These are phyloP conservation scores for Laodelphax striatellus DNA, from an alignment of 1,140 invertebrate genomes.

Conservation along the genomic window DNA sequence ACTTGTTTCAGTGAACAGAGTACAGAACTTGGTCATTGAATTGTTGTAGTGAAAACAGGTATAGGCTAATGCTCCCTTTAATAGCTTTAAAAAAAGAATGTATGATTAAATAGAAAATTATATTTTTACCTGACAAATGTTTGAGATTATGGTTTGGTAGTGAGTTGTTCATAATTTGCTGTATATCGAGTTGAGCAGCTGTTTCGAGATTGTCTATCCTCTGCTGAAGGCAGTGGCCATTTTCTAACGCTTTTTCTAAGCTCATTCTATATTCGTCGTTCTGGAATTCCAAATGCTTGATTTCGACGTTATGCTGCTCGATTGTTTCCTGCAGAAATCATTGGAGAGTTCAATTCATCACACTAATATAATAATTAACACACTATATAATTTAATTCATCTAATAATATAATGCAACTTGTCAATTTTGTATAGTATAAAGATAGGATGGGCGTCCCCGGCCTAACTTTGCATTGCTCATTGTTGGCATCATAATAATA, in stretches of 20 bases:
- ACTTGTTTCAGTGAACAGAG: too few species aligned
- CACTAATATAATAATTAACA: neutral
- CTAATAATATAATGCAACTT: too few species aligned
- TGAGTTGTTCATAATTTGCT: neutral
- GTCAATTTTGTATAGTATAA: too few species aligned
- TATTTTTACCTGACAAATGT: neutral
- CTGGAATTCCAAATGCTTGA: conserved; percentile 35
- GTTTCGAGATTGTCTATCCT: conserved; percentile 9
- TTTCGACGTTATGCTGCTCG: conserved; percentile 35
- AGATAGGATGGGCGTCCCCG: too few species aligned
- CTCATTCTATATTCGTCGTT: conserved; percentile 34
- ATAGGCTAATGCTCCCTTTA: too few species aligned
- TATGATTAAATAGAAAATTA: too few species aligned
- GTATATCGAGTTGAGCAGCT: neutral
- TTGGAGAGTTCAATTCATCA: neutral
- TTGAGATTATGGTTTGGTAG: neutral
- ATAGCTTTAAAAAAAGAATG: too few species aligned
- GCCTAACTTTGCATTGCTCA: too few species aligned
- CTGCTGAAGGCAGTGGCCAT: conserved; percentile 21
- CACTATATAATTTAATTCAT: neutral
- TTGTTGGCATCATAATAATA: too few species aligned
- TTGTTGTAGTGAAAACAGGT: too few species aligned
- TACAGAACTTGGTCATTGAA: too few species aligned
- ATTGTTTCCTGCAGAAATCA: conserved; percentile 27
- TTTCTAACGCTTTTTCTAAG: conserved; percentile 31